Conservation (phyloP, 2,113 vertebrate species). For the Ancistrus triradiatus region DNA sequence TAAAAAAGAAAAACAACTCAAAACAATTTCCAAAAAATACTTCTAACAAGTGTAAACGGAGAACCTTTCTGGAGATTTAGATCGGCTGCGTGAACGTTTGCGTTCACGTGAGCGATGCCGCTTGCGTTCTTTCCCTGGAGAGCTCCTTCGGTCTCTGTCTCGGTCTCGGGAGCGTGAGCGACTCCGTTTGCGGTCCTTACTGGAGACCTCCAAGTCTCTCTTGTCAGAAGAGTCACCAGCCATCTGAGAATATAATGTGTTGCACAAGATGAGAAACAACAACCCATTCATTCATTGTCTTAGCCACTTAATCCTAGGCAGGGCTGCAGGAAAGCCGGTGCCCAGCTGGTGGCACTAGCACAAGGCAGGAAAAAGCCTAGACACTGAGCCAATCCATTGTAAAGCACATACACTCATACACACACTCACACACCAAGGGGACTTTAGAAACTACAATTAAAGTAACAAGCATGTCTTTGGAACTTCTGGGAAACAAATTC, state of each 20-base stretch:
- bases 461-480: too few relatives aligned
- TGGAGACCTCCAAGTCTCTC: constrained; percentile 80
- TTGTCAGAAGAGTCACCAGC: constrained; percentile 84
- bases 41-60: background rate
- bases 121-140: constrained; percentile 82
- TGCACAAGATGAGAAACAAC: background rate
- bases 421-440: too few relatives aligned
- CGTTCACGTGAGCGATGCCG: constrained; percentile 85
- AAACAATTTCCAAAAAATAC: background rate
- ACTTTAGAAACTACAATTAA: too few relatives aligned
- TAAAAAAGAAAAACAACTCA: too few relatives aligned
- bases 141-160: constrained; percentile 80
- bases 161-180: constrained; percentile 79
- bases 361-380: too few relatives aligned
- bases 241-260: constrained; percentile 70
- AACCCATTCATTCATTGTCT: too few relatives aligned
- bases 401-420: too few relatives aligned
- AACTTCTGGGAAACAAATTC: too few relatives aligned
- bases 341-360: too few relatives aligned
- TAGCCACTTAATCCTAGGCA: too few relatives aligned
- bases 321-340: too few relatives aligned
- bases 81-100: constrained; percentile 76
- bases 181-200: constrained; percentile 84
- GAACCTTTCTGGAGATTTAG: constrained; percentile 87
- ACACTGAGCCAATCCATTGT: too few relatives aligned